Conservation (phyloP, 2,888 invertebrate species). For the Caenorhabditis parvicauda region DNA sequence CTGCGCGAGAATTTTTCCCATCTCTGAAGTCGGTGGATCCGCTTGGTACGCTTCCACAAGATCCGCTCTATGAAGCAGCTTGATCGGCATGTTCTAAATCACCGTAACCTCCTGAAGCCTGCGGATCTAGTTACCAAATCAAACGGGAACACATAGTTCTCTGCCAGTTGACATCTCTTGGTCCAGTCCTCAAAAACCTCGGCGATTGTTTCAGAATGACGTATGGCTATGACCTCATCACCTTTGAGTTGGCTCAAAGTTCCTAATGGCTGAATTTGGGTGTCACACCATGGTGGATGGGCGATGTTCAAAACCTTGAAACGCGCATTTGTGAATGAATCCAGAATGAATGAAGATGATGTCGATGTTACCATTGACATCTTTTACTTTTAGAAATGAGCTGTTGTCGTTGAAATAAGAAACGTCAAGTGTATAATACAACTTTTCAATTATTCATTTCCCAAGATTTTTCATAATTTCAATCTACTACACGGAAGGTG, state of each 20-base stretch:
- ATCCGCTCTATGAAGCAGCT: constrained; percentile 19
- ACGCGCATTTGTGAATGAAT: no score
- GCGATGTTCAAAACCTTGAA: no score
- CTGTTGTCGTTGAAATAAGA: neutral
- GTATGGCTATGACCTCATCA: constrained; percentile 26
- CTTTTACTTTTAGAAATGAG: constrained; percentile 2
- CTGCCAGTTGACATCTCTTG: constrained; percentile 13
- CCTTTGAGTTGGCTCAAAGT: constrained; percentile 13
- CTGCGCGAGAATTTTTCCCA: constrained; percentile 26
- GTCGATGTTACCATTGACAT: neutral
- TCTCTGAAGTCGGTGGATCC: constrained; percentile 38
- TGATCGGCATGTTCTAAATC: constrained; percentile 34
- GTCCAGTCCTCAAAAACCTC: constrained; percentile 40
- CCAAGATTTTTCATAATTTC: constrained; percentile 1
- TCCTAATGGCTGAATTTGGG: no score
- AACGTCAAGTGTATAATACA: neutral
- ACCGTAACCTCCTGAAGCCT: neutral
- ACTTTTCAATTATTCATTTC: neutral
- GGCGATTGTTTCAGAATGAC: constrained; percentile 27
- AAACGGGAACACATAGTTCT: constrained; percentile 23
- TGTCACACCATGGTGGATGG: no score
- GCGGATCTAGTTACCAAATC: constrained; percentile 20
- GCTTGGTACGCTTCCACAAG: constrained; percentile 22
- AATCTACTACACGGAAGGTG: constrained; percentile 2
- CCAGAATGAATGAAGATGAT: neutral